Evolutionary conservation across 1,140 invertebrate species (phyloP).

Genomic region (Formica selysi): DNA sequence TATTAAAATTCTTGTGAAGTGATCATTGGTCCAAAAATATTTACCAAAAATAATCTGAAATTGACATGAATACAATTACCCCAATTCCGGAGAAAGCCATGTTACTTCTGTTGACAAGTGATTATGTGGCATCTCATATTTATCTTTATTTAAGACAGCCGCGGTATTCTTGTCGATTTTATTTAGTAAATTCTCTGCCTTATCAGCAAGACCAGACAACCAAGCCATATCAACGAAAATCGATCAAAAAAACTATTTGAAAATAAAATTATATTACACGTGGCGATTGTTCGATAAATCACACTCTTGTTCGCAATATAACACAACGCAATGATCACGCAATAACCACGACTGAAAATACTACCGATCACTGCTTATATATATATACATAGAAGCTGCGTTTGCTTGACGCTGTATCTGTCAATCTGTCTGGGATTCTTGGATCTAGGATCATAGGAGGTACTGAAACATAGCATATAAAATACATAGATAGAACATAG

Average conservation of each 20-base stretch:
- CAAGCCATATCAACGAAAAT: conserved; percentile 90
- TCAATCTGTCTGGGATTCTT: no score
- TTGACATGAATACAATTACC: conserved; percentile 67
- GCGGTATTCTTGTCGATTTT: conserved; percentile 95
- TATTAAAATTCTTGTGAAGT: background rate
- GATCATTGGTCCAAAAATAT: conserved; percentile 7
- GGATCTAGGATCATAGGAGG: no score
- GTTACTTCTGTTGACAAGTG: conserved; percentile 79
- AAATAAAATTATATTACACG: background rate
- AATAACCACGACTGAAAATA: no score
- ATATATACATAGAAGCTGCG: no score
- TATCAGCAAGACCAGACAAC: conserved; percentile 93
- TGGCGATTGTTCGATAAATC: background rate
- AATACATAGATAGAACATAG: no score
- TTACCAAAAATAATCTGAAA: conserved; percentile 35
- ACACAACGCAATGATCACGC: no score
- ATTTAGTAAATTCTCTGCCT: conserved; percentile 94
- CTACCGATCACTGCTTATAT: no score
- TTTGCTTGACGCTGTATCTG: no score
- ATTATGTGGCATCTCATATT: conserved; percentile 74
- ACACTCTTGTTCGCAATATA: no score
- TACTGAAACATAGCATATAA: no score
- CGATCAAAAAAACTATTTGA: conserved; percentile 4
- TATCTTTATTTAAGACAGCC: conserved; percentile 88
- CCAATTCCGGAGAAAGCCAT: conserved; percentile 75